Conservation (phyloP, 2,888 invertebrate species). For the Sinhomidia bicolor region DNA sequence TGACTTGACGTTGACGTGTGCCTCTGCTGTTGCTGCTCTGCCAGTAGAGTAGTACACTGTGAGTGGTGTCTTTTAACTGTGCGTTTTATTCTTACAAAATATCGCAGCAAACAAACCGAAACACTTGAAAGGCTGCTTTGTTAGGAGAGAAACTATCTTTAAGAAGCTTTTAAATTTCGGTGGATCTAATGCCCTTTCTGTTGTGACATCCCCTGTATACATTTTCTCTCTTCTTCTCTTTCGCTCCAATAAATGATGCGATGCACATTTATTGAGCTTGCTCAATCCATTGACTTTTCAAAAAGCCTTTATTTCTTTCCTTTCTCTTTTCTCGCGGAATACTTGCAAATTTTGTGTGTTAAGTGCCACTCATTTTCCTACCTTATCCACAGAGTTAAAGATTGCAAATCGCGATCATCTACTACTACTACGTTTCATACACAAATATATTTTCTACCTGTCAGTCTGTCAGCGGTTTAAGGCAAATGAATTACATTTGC, state of each 20-base stretch:
- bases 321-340: too few relatives aligned
- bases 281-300: constrained; percentile 9
- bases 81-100: not conserved
- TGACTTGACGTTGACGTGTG: not conserved
- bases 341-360: too few relatives aligned
- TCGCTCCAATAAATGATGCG: not conserved
- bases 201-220: not conserved
- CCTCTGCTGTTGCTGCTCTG: too few relatives aligned
- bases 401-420: not conserved
- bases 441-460: too few relatives aligned
- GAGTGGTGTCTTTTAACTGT: not conserved
- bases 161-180: not conserved
- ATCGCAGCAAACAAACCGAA: constrained; percentile 7
- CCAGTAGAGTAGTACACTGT: too few relatives aligned
- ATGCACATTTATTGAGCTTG: too few relatives aligned
- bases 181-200: too few relatives aligned
- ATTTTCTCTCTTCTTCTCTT: not conserved
- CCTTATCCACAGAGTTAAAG: not conserved
- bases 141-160: not conserved
- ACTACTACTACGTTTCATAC: not conserved
- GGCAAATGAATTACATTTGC: too few relatives aligned
- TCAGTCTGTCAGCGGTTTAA: too few relatives aligned
- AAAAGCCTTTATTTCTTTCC: too few relatives aligned
- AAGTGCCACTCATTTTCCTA: too few relatives aligned
- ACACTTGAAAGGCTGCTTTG: constrained; percentile 6